Conservation (phyloP, 2,797 vertebrate species). For the Gambelia wislizenii region DNA sequence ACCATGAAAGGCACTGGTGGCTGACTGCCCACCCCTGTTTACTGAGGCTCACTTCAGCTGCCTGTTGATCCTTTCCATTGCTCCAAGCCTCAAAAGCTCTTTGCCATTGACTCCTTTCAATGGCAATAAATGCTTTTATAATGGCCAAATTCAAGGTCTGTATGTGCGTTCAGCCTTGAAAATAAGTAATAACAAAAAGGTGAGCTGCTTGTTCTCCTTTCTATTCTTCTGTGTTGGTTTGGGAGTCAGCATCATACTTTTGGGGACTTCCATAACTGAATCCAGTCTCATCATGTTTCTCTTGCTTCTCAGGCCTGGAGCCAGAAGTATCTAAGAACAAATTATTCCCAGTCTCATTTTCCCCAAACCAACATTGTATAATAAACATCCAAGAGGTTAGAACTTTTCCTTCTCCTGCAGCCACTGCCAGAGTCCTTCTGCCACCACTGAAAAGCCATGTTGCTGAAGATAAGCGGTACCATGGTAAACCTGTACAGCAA, state of each 20-base stretch:
- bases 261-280: slow-evolving; percentile 70
- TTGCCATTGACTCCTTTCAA: neutral
- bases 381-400: slow-evolving; percentile 58
- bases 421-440: too few relatives aligned
- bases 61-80: too few relatives aligned
- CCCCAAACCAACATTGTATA: slow-evolving; percentile 39
- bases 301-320: slow-evolving; percentile 51
- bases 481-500: too few relatives aligned
- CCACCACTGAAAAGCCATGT: too few relatives aligned
- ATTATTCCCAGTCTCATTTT: slow-evolving; percentile 55
- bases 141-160: neutral
- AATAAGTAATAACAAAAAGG: neutral
- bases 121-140: neutral
- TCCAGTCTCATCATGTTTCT: slow-evolving; percentile 63
- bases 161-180: neutral
- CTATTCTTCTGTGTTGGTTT: slow-evolving; percentile 55
- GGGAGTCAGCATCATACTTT: slow-evolving; percentile 64
- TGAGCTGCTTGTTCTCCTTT: slow-evolving; percentile 57
- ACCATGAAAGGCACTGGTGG: too few relatives aligned
- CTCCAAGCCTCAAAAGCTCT: neutral
- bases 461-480: too few relatives aligned
- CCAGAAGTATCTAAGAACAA: slow-evolving; percentile 68
- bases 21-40: too few relatives aligned
- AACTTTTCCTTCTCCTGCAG: neutral
- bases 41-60: neutral